phyloP scores from a whole-genome alignment of 35 echinoderm and acorn worm species.

The Hemicentrotus pulcherrimus region DNA sequence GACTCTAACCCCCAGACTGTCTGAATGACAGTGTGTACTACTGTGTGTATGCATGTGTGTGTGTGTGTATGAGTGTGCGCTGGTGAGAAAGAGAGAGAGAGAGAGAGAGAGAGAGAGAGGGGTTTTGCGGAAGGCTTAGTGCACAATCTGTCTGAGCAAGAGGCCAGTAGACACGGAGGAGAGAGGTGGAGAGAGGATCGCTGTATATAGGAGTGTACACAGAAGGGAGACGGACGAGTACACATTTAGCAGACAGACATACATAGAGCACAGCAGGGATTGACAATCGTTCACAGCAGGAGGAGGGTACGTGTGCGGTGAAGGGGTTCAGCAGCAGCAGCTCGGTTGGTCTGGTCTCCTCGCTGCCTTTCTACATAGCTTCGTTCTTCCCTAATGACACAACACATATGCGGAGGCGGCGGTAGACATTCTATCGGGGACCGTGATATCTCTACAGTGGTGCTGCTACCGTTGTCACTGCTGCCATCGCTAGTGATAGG shows the following conservation, averaged over 20 bases:
- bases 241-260: conserved; percentile 22
- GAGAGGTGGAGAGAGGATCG: neutral
- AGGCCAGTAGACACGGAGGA: neutral
- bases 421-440: neutral
- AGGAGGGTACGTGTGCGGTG: conserved; percentile 32
- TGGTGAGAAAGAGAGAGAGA: neutral
- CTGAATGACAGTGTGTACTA: conserved; percentile 1
- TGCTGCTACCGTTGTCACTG: conserved; percentile 18
- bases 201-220: conserved; percentile 28
- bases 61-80: neutral
- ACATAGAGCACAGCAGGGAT: conserved; percentile 23
- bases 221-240: neutral
- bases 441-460: neutral
- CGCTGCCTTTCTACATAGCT: neutral
- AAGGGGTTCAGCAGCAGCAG: neutral
- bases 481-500: neutral
- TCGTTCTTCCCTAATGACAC: conserved; percentile 21
- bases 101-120: neutral
- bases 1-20: neutral
- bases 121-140: conserved; percentile 35
- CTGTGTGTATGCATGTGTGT: neutral
- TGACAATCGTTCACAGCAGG: neutral
- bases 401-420: neutral
- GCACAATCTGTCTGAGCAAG: conserved; percentile 23
- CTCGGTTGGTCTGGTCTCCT: neutral